Conservation (phyloP, 2,113 vertebrate species). For the Malurus cyaneus region DNA sequence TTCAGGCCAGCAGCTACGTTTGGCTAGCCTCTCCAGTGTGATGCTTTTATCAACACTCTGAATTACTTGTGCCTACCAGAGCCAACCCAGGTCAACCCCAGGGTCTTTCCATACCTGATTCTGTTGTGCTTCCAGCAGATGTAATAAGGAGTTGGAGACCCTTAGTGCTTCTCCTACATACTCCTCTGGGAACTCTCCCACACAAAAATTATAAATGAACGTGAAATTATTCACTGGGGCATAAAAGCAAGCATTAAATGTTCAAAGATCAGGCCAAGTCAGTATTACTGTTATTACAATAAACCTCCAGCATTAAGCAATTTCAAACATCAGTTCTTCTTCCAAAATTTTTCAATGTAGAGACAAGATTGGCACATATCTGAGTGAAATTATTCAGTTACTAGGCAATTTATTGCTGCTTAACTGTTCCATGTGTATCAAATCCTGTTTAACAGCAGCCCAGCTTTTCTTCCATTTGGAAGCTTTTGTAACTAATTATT, state of each 20-base stretch:
- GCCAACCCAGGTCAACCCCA: background rate
- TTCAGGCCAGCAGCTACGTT: background rate
- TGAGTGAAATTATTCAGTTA: constrained; percentile 46
- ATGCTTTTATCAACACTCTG: background rate
- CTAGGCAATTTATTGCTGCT: constrained; percentile 52
- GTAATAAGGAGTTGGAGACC: constrained; percentile 23
- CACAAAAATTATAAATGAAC: constrained; percentile 46
- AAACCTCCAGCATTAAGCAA: constrained; percentile 54
- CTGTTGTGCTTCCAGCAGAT: background rate
- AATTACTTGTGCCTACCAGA: background rate
- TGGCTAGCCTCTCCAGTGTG: background rate
- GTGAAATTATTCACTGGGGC: constrained; percentile 46
- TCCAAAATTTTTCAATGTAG: constrained; percentile 30
- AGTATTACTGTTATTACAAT: constrained; percentile 48
- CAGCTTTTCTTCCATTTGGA: constrained; percentile 31
- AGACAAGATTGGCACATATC: constrained; percentile 44
- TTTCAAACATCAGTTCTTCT: constrained; percentile 54
- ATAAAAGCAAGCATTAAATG: constrained; percentile 38
- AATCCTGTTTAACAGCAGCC: constrained; percentile 35
- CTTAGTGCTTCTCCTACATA: constrained; percentile 16
- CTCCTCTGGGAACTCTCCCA: constrained; percentile 15
- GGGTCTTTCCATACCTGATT: background rate
- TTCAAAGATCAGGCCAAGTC: constrained; percentile 44
- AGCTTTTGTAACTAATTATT: constrained; percentile 39
- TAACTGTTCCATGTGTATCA: constrained; percentile 59